Evolutionary conservation across 2,888 invertebrate species (phyloP).

Genomic region (Ormia ochracea): DNA sequence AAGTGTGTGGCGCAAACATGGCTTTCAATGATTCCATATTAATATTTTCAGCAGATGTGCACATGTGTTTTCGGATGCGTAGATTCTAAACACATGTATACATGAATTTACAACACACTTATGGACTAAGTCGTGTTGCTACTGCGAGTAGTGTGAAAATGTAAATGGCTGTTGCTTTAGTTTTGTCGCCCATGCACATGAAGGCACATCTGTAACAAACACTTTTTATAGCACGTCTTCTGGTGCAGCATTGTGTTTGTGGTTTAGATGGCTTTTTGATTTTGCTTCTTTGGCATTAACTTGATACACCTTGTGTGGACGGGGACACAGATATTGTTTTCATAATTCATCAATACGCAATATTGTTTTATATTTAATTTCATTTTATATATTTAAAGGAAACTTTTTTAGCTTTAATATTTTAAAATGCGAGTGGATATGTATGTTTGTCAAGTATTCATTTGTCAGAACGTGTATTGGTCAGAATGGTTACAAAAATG

Average conservation of each 20-base stretch:
- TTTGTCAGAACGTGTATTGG: no score
- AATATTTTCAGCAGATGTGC: background rate
- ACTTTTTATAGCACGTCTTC: background rate
- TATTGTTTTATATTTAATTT: no score
- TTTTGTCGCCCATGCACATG: conserved; percentile 15
- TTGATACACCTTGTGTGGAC: background rate
- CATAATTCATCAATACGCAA: no score
- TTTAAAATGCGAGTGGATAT: no score
- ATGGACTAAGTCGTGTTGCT: background rate
- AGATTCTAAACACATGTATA: background rate
- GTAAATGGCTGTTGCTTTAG: conserved; percentile 38
- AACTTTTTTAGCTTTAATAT: no score
- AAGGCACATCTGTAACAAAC: background rate
- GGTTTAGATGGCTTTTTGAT: background rate
- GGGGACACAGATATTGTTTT: background rate
- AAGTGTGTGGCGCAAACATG: conserved; percentile 59
- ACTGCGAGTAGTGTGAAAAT: conserved; percentile 11
- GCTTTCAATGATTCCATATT: conserved; percentile 42
- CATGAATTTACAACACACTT: background rate
- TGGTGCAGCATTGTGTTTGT: background rate
- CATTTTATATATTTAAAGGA: no score
- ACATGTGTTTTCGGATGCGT: background rate
- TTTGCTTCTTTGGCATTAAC: background rate
- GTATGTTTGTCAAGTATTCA: no score
- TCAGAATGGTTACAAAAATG: no score